A percentile compares a stretch with the other conserved stretches of the same genome.
Conservation (phyloP, 2,113 vertebrate genomes). For the Carlito syrichta region DNA sequence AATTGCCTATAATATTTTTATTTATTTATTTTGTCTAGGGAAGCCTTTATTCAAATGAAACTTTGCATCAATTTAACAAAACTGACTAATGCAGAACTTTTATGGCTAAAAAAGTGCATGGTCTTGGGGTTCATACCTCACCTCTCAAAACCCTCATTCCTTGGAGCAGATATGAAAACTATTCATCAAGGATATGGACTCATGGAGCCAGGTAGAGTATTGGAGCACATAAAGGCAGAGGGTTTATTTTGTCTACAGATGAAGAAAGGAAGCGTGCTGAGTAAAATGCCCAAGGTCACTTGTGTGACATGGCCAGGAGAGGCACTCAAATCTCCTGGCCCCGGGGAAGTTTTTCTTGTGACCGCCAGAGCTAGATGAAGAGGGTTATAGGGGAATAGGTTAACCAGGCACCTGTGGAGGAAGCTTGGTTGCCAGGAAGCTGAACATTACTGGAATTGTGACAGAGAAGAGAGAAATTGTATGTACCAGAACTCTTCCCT, state of each 20-base stretch:
- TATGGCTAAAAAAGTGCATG: neutral
- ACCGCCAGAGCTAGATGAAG: neutral
- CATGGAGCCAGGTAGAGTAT: neutral
- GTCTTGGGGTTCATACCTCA: neutral
- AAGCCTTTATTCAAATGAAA: constrained; percentile 1
- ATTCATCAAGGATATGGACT: neutral
- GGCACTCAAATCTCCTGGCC: neutral
- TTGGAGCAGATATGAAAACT: neutral
- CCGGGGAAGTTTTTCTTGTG: neutral
- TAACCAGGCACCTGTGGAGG: neutral
- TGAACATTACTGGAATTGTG: neutral
- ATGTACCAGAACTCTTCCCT: neutral
- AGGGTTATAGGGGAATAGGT: neutral
- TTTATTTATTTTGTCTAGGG: neutral
- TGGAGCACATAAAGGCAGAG: neutral
- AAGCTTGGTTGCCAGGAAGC: neutral
- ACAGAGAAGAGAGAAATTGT: neutral
- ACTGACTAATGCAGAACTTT: neutral
- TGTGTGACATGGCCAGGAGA: neutral
- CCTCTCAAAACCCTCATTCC: neutral
- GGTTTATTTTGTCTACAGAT: neutral
- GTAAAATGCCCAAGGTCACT: neutral
- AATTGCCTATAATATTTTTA: neutral
- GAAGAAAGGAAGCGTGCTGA: neutral
- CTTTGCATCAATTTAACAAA: neutral